Base-by-base conservation (phyloP, 1,140 invertebrate species). In the Choristoneura fumiferana region DNA sequence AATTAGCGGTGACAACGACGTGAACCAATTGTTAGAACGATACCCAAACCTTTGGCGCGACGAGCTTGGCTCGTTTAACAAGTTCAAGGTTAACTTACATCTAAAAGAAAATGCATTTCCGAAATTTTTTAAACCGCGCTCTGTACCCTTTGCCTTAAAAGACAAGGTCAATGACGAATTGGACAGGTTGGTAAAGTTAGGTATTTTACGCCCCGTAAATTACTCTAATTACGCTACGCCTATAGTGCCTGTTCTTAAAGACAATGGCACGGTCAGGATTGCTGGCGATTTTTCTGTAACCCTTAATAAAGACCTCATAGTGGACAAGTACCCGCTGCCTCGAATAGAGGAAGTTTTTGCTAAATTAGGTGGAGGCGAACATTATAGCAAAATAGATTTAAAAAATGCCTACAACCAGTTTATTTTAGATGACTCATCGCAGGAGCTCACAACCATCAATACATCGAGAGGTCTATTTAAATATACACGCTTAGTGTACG, bases 361-460 rank as follows among this genome's bases (percentile, higher is more conserved):
- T 1, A 71, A 71, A 12, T 8, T 76, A 6, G 40, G 61, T 4
- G 73, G 73, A 5, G 71, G 77, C 0, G 54, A 68, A 57, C 34
- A 60, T 8, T 81, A 70, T 40, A 57, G 40, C 14, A 78, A 75
- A 71, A 56, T 81, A 22, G 77, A 84, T 63, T 62, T 80, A 17
- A 73, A 54, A 43, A 68, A 72, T 22, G 78, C 78, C 1, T 81
- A 81, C 45, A 63, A 69, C 13, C 80, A 81, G 62, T 63, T 79
- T 39, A n/a, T 52, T 4, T 54, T 83, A 22, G 58, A 64, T 40
- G 63, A 71, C 4, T 18, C 60, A 1, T 83, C 76, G 1, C 60
- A 77, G 43, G 38, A 72, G 38, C 58, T 72, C 0, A 71, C 74
- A 0, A 71, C 71, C 2, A 81, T 85, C 14, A 74, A 69, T 40